phyloP scores from a whole-genome alignment of 2,797 vertebrate genomes.

The Anguilla pacifica region DNA sequence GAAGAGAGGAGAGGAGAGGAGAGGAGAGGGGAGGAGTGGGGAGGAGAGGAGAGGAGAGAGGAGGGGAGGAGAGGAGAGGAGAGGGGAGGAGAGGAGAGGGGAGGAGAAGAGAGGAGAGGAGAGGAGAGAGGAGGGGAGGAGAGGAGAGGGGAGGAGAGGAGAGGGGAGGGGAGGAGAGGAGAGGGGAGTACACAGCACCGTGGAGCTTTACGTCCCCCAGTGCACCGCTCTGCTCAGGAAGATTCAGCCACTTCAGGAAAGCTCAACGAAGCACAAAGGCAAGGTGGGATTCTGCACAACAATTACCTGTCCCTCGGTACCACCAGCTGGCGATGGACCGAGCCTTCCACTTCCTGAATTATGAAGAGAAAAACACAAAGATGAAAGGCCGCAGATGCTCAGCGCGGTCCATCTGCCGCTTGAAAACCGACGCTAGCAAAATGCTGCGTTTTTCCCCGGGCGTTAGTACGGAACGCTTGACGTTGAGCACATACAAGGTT shows the following conservation, averaged over 20 bases:
- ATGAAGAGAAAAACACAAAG: constrained; percentile 41
- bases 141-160: too few species aligned
- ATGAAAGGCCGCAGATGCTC: constrained; percentile 36
- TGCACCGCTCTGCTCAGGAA: background rate
- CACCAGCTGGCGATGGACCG: constrained; percentile 48
- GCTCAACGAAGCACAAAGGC: constrained; percentile 53
- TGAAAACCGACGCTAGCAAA: constrained; percentile 44
- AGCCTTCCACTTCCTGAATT: constrained; percentile 50
- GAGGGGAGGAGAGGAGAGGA: too few species aligned
- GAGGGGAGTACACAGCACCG: background rate
- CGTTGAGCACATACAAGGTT: background rate
- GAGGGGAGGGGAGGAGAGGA: constrained; percentile 3
- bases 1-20: too few species aligned
- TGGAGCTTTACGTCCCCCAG: background rate
- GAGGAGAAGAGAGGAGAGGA: too few species aligned
- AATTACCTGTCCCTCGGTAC: constrained; percentile 59
- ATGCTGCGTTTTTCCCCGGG: background rate
- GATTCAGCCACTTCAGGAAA: constrained; percentile 33
- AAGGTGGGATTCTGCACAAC: constrained; percentile 47
- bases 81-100: too few species aligned
- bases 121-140: too few species aligned
- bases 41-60: too few species aligned
- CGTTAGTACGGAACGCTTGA: background rate
- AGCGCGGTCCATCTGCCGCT: constrained; percentile 11
- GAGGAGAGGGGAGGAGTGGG: too few species aligned